Evolutionary conservation across 1,140 invertebrate species (phyloP).

Genomic region (Nomia melanderi): DNA sequence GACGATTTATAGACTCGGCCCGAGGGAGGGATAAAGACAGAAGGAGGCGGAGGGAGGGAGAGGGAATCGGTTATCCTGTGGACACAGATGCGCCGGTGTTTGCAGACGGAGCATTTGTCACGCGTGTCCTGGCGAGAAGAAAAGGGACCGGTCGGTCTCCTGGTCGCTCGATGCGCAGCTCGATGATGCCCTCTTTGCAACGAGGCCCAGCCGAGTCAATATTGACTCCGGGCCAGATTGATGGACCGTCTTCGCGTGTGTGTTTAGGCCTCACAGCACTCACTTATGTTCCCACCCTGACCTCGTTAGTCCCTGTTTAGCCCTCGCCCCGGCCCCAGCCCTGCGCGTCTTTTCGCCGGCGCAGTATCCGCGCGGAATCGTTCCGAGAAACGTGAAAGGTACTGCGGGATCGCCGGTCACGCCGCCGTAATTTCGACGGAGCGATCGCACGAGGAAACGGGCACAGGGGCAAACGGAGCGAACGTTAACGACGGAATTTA

Average conservation of each 20-base stretch:
- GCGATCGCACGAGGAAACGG: constrained; percentile 7
- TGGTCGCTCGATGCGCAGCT: constrained; percentile 67
- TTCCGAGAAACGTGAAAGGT: constrained; percentile 18
- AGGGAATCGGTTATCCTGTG: constrained; percentile 71
- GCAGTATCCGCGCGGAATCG: neutral
- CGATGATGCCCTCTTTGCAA: constrained; percentile 79
- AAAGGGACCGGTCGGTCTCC: constrained; percentile 72
- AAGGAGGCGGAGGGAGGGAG: too few species aligned
- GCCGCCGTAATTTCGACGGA: neutral
- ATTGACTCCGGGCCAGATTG: constrained; percentile 80
- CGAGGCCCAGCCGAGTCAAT: constrained; percentile 79
- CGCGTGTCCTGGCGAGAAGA: constrained; percentile 77
- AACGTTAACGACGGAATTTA: constrained; percentile 7
- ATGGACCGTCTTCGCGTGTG: constrained; percentile 76
- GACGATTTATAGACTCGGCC: constrained; percentile 64
- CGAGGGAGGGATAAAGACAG: neutral
- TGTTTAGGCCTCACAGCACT: constrained; percentile 77
- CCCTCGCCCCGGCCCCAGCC: neutral
- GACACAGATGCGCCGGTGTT: constrained; percentile 80
- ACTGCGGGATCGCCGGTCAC: neutral
- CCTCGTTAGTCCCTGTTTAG: constrained; percentile 34
- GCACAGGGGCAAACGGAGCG: constrained; percentile 1
- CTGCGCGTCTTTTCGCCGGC: neutral
- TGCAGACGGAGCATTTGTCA: constrained; percentile 80
- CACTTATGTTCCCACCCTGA: constrained; percentile 76